phyloP scores from a whole-genome alignment of 2,888 invertebrate genomes.

The Hanleya hanleyi region DNA sequence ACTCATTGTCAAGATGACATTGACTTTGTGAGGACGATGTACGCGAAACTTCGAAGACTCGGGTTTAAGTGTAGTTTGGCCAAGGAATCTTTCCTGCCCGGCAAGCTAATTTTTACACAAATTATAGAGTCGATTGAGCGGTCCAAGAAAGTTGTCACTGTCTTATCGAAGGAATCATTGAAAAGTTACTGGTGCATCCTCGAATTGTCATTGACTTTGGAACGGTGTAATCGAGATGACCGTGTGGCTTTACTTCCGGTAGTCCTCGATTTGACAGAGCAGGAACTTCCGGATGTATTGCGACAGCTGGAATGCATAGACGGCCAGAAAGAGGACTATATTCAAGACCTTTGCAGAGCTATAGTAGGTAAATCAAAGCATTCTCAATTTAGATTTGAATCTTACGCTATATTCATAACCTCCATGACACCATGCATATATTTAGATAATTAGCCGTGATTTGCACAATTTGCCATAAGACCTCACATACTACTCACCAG shows the following conservation, averaged over 20 bases:
- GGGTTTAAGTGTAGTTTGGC: conserved; percentile 19
- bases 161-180: conserved; percentile 89
- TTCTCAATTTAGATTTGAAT: too few species aligned
- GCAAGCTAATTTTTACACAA: conserved; percentile 81
- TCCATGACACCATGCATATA: too few species aligned
- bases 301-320: neutral
- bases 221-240: neutral
- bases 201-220: conserved; percentile 12
- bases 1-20: conserved; percentile 16
- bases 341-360: too few species aligned
- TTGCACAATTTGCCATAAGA: too few species aligned
- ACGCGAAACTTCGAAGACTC: neutral
- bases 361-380: too few species aligned
- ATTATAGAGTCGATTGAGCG: conserved; percentile 90
- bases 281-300: neutral
- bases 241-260: neutral
- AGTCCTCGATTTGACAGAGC: neutral
- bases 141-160: conserved; percentile 87
- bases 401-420: too few species aligned
- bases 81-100: conserved; percentile 9
- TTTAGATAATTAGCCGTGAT: too few species aligned
- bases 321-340: neutral
- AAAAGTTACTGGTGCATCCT: conserved; percentile 87
- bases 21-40: neutral
- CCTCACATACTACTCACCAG: too few species aligned